These are phyloP conservation scores for Hyperopisus bebe DNA, from an alignment of 2,113 vertebrate species.

Conservation along the genomic window DNA sequence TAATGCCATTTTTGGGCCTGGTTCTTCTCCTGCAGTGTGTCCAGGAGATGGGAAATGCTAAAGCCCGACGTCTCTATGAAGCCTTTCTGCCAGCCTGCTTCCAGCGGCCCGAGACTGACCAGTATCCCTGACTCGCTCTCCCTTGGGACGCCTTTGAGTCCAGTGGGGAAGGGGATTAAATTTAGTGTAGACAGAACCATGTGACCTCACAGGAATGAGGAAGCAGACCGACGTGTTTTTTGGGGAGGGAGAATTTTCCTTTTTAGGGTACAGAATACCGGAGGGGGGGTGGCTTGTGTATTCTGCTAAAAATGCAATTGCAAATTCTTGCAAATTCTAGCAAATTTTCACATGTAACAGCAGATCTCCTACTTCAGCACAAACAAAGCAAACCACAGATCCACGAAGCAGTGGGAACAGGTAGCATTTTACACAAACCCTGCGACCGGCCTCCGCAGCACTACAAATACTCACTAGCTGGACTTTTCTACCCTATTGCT, in stretches of 20 bases:
- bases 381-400: background rate
- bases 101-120: slow-evolving; percentile 86
- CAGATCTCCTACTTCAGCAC: background rate
- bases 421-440: background rate
- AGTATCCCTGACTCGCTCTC: slow-evolving; percentile 64
- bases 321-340: background rate
- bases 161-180: background rate
- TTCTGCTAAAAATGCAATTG: background rate
- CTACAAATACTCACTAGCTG: no score
- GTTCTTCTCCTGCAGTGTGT: slow-evolving; percentile 71
- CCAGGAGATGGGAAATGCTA: slow-evolving; percentile 95
- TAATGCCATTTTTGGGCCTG: background rate
- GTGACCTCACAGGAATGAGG: background rate
- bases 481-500: background rate
- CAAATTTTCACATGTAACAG: background rate
- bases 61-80: slow-evolving; percentile 90
- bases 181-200: background rate
- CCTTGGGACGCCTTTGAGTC: background rate
- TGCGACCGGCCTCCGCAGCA: background rate
- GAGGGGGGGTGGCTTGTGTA: background rate
- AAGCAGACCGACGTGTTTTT: background rate
- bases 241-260: background rate
- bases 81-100: slow-evolving; percentile 92
- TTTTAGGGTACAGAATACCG: background rate
- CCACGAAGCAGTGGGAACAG: background rate